These are phyloP conservation scores for Mormyrus iriodes DNA, from an alignment of 2,113 vertebrate species.

Conservation along the genomic window DNA sequence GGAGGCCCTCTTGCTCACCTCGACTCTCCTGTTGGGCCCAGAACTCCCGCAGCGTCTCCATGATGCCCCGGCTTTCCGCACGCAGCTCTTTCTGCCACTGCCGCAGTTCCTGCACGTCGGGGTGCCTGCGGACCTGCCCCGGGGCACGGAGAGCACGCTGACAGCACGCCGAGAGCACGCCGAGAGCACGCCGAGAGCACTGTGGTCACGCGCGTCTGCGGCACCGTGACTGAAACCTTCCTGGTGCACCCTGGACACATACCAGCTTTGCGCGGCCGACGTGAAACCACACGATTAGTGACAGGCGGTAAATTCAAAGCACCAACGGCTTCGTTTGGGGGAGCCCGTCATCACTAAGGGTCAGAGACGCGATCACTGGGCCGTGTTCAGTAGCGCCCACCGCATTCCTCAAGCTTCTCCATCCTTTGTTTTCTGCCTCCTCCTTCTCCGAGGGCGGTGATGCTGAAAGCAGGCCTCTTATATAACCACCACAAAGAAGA, in stretches of 20 bases:
- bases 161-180: no score
- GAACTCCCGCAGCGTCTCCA: constrained; percentile 63
- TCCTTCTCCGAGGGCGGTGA: constrained; percentile 25
- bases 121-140: constrained; percentile 67
- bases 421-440: constrained; percentile 19
- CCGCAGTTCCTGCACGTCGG: constrained; percentile 80
- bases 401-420: constrained; percentile 14
- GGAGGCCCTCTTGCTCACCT: constrained; percentile 52
- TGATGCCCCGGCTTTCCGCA: constrained; percentile 63
- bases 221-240: background rate
- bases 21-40: constrained; percentile 74
- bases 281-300: background rate
- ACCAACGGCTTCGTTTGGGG: no score
- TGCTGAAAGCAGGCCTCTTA: constrained; percentile 50
- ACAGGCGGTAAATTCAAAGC: background rate
- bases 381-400: background rate
- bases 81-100: constrained; percentile 81
- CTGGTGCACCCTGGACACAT: background rate
- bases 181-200: background rate
- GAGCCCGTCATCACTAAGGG: background rate
- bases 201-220: background rate
- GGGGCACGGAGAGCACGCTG: background rate
- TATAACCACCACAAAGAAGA: constrained; percentile 36
- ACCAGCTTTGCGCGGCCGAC: background rate
- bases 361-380: background rate